Percentiles rank a stretch among this genome's conserved stretches.
These are phyloP conservation scores for Thecophora atra DNA, from an alignment of 2,888 invertebrate genomes.

Conservation along the genomic window DNA sequence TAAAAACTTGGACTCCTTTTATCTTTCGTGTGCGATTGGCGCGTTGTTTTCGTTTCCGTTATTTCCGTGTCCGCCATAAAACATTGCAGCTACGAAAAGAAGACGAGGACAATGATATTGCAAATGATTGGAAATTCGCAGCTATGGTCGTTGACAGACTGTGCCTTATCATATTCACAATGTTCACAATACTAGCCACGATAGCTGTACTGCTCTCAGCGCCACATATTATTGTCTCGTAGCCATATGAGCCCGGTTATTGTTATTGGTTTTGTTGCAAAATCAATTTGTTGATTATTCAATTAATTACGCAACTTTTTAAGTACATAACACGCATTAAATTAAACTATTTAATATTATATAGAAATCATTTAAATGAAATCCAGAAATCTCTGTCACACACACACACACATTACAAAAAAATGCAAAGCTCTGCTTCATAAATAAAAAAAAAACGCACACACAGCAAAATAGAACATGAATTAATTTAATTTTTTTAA, in stretches of 20 bases:
- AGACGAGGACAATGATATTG: slow-evolving; percentile 92
- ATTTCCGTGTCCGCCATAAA: no score
- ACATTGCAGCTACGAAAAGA: slow-evolving; percentile 84
- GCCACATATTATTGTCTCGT: slow-evolving; percentile 77
- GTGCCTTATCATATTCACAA: slow-evolving; percentile 99
- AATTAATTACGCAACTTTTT: slow-evolving; percentile 68
- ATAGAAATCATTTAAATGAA: slow-evolving; percentile 42
- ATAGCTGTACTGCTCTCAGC: slow-evolving; percentile 96
- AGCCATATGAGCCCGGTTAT: slow-evolving; percentile 68
- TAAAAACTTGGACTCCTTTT: background rate
- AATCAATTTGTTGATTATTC: slow-evolving; percentile 69
- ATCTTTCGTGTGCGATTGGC: background rate
- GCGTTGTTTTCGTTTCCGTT: no score
- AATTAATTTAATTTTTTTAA: slow-evolving; percentile 3
- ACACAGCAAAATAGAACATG: slow-evolving; percentile 1
- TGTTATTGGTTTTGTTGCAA: slow-evolving; percentile 69
- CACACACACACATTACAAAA: slow-evolving; percentile 30
- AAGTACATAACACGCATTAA: slow-evolving; percentile 58
- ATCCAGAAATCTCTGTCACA: slow-evolving; percentile 30
- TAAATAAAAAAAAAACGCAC: no score
- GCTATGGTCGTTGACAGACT: slow-evolving; percentile 99
- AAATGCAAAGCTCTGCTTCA: no score
- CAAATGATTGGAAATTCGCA: slow-evolving; percentile 99
- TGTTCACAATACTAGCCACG: slow-evolving; percentile 97
- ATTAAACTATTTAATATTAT: slow-evolving; percentile 49